These are phyloP conservation scores for Rhyacophila brunnea DNA, from an alignment of 1,140 invertebrate species.

Conservation along the genomic window DNA sequence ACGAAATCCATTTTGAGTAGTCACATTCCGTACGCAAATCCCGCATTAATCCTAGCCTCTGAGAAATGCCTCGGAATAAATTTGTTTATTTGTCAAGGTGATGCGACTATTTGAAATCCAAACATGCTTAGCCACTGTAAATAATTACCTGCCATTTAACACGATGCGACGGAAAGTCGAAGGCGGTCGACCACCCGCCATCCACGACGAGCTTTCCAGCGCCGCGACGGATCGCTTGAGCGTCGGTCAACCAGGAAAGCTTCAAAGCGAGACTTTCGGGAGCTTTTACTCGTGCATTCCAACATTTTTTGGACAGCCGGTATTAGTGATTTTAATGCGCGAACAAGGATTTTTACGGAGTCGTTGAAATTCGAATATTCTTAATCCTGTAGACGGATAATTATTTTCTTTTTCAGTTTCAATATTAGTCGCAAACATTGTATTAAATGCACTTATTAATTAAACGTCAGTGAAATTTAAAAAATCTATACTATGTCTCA, in stretches of 20 bases:
- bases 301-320: too few species aligned
- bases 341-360: not conserved
- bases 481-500: too few species aligned
- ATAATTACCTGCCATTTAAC: conserved; percentile 27
- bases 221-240: not conserved
- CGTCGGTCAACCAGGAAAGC: not conserved
- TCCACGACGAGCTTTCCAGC: not conserved
- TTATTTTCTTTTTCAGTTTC: too few species aligned
- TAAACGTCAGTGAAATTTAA: too few species aligned
- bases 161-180: conserved; percentile 2
- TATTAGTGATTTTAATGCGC: too few species aligned
- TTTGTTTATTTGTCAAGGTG: conserved; percentile 21
- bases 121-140: conserved; percentile 16
- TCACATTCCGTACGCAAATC: too few species aligned
- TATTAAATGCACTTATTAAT: too few species aligned
- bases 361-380: not conserved
- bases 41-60: too few species aligned
- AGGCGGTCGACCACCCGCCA: not conserved
- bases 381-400: not conserved
- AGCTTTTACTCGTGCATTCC: too few species aligned
- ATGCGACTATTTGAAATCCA: conserved; percentile 13
- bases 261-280: not conserved
- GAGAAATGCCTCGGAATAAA: too few species aligned
- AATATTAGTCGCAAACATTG: too few species aligned
- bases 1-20: too few species aligned